Evolutionary conservation across 2,113 vertebrate species (phyloP).

Genomic region (Nothoprocta perdicaria): DNA sequence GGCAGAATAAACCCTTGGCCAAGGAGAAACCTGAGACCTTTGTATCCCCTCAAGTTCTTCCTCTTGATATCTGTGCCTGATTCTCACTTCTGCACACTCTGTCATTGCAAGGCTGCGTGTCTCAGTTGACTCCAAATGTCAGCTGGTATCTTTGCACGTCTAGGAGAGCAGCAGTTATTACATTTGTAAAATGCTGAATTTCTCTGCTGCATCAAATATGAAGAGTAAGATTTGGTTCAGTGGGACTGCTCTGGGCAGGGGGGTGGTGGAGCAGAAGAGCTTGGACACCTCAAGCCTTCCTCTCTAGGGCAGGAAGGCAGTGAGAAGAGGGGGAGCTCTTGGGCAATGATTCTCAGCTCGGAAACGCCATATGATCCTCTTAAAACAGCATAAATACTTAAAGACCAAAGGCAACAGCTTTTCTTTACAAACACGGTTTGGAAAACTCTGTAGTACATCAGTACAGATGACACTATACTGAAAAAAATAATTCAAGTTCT

Average conservation of each 20-base stretch:
- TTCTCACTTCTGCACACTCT: constrained; percentile 1
- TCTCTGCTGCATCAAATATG: background rate
- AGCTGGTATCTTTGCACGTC: constrained; percentile 16
- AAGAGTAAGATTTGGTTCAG: background rate
- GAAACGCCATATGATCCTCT: background rate
- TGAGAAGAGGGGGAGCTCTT: background rate
- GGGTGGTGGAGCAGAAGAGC: background rate
- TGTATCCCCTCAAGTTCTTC: background rate
- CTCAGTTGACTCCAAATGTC: background rate
- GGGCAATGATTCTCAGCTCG: background rate
- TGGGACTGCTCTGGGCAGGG: background rate
- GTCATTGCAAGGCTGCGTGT: background rate
- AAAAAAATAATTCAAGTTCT: background rate
- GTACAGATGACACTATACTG: background rate
- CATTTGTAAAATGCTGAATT: background rate
- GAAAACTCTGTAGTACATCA: background rate
- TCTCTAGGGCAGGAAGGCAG: background rate
- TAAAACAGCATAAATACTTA: background rate
- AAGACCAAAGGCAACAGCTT: background rate
- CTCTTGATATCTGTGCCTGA: background rate
- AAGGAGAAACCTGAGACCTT: background rate
- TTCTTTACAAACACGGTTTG: background rate
- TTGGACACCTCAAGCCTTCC: background rate
- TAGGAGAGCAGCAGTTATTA: background rate
- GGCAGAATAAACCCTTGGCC: background rate